Evolutionary conservation across 2,888 invertebrate species (phyloP), one percentile per base, ranked within the genome.

Genomic region (Cenopis cana): DNA sequence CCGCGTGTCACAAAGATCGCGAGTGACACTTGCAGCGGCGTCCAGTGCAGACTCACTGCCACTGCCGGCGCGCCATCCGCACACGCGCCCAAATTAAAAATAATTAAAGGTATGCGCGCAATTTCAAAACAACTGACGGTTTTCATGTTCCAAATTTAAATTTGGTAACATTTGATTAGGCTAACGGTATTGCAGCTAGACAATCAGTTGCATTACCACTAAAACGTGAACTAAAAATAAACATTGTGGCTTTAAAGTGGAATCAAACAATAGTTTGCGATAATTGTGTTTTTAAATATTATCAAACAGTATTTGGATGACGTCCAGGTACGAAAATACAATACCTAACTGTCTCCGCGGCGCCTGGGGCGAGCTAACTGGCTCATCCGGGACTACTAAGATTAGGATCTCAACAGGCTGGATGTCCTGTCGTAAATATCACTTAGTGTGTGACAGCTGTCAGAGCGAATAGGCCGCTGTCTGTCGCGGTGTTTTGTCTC

Each of bases 281-380:
- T 66, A 70, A 60, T 66, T 55, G 71, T 71, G 69, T 69, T 55
- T 71, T 71, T 71, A 60, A 55, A 70, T 71, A 71, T 62, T 69
- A 69, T 71, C 59, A 61, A 67, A 61, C 55, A 71, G 71, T 67
- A 91, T 90, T 93, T 93, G 93, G 93, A 92, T 76, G 76, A 76
- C 76, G 81, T 90, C 93, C 93, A 93, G 91, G 88, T 90, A 86
- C 85, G 89, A 90, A 93, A 93, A 93, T 92, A 93, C 91, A 90
- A 89, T 89, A 85, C 87, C 85, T 88, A 86, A 84, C 83, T 84
- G 82, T 86, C 87, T 86, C 86, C 82, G 75, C 84, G 88, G 83
- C 84, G 88, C 82, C 89, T 87, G 89, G 89, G 89, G 78, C 77
- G 80, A 79, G 82, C 80, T 79, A 79, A 79, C 77, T 77, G 79